Percentiles rank a stretch among this genome's conserved stretches.
Evolutionary conservation across 2,113 vertebrate genomes (phyloP).

Genomic region (Zosterops lateralis): DNA sequence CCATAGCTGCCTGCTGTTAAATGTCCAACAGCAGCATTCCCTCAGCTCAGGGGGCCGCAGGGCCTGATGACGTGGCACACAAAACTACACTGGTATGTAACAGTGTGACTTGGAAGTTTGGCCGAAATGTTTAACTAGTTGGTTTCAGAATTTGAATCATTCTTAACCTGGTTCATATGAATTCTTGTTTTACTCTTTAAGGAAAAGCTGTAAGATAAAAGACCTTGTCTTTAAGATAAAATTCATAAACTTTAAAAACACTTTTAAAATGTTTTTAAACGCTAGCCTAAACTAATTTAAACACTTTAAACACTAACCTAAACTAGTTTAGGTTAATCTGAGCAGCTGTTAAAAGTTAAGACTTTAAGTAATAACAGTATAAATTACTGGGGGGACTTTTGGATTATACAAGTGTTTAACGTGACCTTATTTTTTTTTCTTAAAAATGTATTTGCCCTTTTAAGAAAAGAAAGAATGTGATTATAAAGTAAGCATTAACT

Average conservation of each 20-base stretch:
- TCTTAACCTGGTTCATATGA: not conserved
- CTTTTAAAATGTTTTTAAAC: not conserved
- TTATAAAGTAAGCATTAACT: not conserved
- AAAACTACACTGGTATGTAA: not conserved
- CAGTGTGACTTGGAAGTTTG: not conserved
- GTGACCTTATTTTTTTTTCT: not conserved
- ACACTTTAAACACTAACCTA: too few relatives aligned
- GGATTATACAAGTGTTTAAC: not conserved
- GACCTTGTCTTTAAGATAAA: not conserved
- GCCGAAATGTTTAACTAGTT: not conserved
- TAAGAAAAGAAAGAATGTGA: not conserved
- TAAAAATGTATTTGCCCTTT: not conserved
- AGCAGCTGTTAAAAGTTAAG: not conserved
- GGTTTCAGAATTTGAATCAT: not conserved
- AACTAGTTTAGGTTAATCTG: not conserved
- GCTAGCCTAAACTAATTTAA: too few relatives aligned
- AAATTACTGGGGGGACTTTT: not conserved
- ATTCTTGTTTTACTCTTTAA: not conserved
- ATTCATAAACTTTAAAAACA: not conserved
- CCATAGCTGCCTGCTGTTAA: not conserved
- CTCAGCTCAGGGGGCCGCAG: not conserved
- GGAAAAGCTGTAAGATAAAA: not conserved
- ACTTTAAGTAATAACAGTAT: not conserved
- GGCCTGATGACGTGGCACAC: accelerated
- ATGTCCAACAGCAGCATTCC: not conserved